phyloP scores from a whole-genome alignment of 2,888 invertebrate genomes.

The Ramazzottius varieornatus region DNA sequence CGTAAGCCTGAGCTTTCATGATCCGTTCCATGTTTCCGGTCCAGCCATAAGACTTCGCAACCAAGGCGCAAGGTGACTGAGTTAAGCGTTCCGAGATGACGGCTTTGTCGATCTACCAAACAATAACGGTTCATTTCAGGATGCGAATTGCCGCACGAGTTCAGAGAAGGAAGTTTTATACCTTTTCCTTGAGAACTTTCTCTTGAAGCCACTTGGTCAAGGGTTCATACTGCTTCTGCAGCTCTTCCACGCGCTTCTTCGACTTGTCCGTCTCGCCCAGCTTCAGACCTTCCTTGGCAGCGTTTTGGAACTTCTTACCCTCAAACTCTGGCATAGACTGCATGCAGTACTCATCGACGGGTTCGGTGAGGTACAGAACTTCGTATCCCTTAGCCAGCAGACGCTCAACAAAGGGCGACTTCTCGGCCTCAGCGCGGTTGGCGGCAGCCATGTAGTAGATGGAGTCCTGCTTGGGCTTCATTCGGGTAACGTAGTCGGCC shows the following conservation, averaged over 20 bases:
- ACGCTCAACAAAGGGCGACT: constrained; percentile 80
- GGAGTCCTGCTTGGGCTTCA: constrained; percentile 76
- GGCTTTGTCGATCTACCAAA: constrained; percentile 38
- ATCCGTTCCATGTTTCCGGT: constrained; percentile 97
- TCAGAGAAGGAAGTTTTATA: constrained; percentile 17
- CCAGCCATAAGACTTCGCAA: constrained; percentile 91
- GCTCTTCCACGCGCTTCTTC: constrained; percentile 46
- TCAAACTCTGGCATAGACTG: constrained; percentile 90
- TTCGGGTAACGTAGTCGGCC: constrained; percentile 65
- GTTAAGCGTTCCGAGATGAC: constrained; percentile 59
- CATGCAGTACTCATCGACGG: constrained; percentile 92
- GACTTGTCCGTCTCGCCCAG: constrained; percentile 40
- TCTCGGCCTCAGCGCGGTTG: constrained; percentile 38
- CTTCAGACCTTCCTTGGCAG: constrained; percentile 87
- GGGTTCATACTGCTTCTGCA: constrained; percentile 56
- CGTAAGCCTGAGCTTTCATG: constrained; percentile 79
- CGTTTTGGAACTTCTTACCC: constrained; percentile 95
- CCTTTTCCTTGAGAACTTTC: constrained; percentile 44
- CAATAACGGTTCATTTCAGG: not conserved
- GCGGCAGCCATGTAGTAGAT: constrained; percentile 90
- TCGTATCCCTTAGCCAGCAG: constrained; percentile 63
- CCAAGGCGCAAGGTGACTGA: constrained; percentile 77
- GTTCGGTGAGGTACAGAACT: constrained; percentile 72
- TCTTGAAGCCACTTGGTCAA: constrained; percentile 67
- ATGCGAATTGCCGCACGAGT: not conserved